A percentile compares a stretch with the other conserved stretches of the same genome.
phyloP scores from a whole-genome alignment of 1,140 invertebrate genomes.

The Pseudomyrmex concolor region DNA sequence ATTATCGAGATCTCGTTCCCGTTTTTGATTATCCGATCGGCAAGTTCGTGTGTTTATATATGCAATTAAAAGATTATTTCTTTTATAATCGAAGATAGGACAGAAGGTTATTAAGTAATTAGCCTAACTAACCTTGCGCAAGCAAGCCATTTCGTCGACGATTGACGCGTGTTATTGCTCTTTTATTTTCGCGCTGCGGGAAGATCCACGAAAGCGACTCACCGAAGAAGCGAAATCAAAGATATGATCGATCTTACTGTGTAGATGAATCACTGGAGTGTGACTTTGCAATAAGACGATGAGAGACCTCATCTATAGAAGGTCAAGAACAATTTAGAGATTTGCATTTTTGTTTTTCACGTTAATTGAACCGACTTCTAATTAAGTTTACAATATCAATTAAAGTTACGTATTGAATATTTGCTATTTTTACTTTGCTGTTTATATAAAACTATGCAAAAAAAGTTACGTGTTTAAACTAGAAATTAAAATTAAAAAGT shows the following conservation, averaged over 20 bases:
- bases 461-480: background rate
- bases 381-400: background rate
- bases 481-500: background rate
- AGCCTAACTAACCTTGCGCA: slow-evolving; percentile 33
- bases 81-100: background rate
- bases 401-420: background rate
- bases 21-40: slow-evolving; percentile 6
- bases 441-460: slow-evolving; percentile 1
- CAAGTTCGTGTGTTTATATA: background rate
- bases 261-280: slow-evolving; percentile 72
- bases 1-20: background rate
- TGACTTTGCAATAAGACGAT: slow-evolving; percentile 75
- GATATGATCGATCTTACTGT: slow-evolving; percentile 67
- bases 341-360: slow-evolving; percentile 66
- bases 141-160: slow-evolving; percentile 62
- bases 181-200: slow-evolving; percentile 55
- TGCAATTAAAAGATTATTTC: background rate
- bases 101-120: slow-evolving; percentile 38
- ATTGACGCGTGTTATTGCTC: slow-evolving; percentile 47
- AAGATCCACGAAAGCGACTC: slow-evolving; percentile 47
- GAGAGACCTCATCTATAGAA: slow-evolving; percentile 67
- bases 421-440: background rate
- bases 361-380: slow-evolving; percentile 11
- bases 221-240: slow-evolving; percentile 41
- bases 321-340: slow-evolving; percentile 66